Conservation (phyloP, 2,113 vertebrate genomes). For the Callipepla californica region DNA sequence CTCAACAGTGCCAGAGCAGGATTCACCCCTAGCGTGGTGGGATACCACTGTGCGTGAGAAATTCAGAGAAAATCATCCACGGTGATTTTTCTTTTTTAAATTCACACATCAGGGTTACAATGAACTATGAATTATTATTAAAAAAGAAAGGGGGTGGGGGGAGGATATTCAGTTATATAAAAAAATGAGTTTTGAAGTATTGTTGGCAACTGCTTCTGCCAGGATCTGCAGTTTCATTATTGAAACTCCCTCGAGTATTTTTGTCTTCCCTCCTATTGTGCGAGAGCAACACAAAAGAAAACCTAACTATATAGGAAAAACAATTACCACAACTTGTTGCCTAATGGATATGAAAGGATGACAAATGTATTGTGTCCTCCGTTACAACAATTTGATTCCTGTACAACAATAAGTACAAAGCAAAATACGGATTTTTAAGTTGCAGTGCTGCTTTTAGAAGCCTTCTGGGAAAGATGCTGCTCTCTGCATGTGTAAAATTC, state of each 20-base stretch:
- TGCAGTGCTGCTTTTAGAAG: neutral
- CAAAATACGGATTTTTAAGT: neutral
- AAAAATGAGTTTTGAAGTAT: slow-evolving; percentile 21
- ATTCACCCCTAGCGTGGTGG: neutral
- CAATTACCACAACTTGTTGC: neutral
- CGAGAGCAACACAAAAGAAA: slow-evolving; percentile 54
- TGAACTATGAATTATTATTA: slow-evolving; percentile 5
- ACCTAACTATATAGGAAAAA: slow-evolving; percentile 33
- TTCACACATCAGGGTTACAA: neutral
- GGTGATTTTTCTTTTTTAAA: neutral
- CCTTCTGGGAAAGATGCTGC: neutral
- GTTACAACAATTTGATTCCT: neutral
- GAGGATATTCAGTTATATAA: neutral
- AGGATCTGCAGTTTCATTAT: slow-evolving; percentile 11
- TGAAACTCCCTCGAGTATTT: slow-evolving; percentile 47
- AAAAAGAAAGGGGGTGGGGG: neutral
- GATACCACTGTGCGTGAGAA: accelerated
- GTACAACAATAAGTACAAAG: neutral
- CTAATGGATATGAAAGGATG: slow-evolving; percentile 32
- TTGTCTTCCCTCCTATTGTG: slow-evolving; percentile 30
- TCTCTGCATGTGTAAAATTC: neutral
- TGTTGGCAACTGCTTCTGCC: slow-evolving; percentile 16
- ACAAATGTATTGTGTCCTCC: slow-evolving; percentile 1
- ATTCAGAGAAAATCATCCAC: neutral
- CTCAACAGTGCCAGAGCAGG: neutral